A percentile compares a stretch with the other conserved stretches of the same genome.
These are phyloP conservation scores for Lophotriccus pileatus DNA, from an alignment of 2,797 vertebrate species.

Conservation along the genomic window DNA sequence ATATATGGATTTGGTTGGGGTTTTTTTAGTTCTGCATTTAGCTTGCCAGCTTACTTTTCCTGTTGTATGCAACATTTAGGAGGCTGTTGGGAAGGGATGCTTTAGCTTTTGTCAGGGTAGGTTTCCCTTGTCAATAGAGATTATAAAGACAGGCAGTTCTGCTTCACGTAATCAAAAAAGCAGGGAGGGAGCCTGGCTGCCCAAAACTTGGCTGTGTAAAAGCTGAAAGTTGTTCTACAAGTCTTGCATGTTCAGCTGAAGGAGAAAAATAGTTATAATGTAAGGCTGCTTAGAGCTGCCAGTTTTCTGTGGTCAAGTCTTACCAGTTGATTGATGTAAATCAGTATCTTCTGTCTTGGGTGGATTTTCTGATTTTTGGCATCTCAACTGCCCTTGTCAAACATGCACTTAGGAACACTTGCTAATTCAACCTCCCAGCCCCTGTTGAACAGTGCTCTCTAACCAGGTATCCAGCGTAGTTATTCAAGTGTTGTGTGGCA, in stretches of 20 bases:
- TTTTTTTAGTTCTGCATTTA: not conserved
- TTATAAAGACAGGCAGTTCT: not conserved
- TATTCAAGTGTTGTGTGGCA: not conserved
- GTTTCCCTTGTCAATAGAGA: not conserved
- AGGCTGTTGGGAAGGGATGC: not conserved
- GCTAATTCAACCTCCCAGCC: not conserved
- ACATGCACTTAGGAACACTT: not conserved
- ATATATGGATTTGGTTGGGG: not conserved
- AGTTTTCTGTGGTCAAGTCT: not conserved
- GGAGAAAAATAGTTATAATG: accelerated
- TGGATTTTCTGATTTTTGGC: not conserved
- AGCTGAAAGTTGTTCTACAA: not conserved
- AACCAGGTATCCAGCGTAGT: not conserved
- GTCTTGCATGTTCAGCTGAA: not conserved
- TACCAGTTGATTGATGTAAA: not conserved
- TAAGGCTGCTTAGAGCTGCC: not conserved
- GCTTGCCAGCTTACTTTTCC: not conserved
- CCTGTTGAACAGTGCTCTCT: not conserved
- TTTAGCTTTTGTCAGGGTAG: not conserved
- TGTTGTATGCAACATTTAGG: not conserved
- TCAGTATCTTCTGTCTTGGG: not conserved
- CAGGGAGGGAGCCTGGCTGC: not conserved
- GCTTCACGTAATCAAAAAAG: not conserved
- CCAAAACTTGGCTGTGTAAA: not conserved
- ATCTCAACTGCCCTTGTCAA: not conserved